Base-by-base conservation (phyloP, 1,140 invertebrate species). In the Drosophila bocki region DNA sequence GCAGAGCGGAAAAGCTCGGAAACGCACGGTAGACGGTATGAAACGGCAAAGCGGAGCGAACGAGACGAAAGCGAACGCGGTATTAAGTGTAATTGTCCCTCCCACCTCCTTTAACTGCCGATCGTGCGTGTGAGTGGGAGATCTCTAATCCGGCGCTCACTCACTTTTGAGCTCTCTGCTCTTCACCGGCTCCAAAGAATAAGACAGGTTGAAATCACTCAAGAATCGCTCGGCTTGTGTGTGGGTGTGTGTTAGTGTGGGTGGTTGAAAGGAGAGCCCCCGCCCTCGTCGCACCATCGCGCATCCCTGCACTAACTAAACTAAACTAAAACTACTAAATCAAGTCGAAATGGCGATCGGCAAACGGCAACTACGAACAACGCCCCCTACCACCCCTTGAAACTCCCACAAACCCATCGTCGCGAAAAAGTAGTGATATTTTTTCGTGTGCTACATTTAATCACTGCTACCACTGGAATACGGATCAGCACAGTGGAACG, bases 321-420 rank as follows among this genome's bases (percentile, higher is more conserved):
- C 26, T 54, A 74, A 79, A 54, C 51, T 71, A 54, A 67, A 71
- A 54, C 33, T 54, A 54, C 48, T 74, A 74, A 80, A 72, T 75
- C 51, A 75, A 80, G 59, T 83, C 48, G 50, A 50, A 78, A 75
- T 44, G 39, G n/a, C 80, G 76, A 88, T 88, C 84, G 83, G 64
- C 78, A 70, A 84, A 83, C 82, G 80, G 80, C 79, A 83, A 88
- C 71, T 88, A 88, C 80, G 67, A 87, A 72, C 67, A 70, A 76
- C 51, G 59, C 76, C 70, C 70, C 56, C 33, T 37, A 4, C 44
- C 50, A 32, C 50, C 63, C 45, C 53, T 22, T 39, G 19, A 19
- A 19, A 32, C 42, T 26, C 39, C 22, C 47, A 41, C n/a, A 33
- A 60, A n/a, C 58, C 39, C 37, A 51, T 65, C 65, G 65, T 51